A percentile compares a stretch with the other conserved stretches of the same genome.
phyloP scores from a whole-genome alignment of 1,140 invertebrate species.

The Drosophila grimshawi region DNA sequence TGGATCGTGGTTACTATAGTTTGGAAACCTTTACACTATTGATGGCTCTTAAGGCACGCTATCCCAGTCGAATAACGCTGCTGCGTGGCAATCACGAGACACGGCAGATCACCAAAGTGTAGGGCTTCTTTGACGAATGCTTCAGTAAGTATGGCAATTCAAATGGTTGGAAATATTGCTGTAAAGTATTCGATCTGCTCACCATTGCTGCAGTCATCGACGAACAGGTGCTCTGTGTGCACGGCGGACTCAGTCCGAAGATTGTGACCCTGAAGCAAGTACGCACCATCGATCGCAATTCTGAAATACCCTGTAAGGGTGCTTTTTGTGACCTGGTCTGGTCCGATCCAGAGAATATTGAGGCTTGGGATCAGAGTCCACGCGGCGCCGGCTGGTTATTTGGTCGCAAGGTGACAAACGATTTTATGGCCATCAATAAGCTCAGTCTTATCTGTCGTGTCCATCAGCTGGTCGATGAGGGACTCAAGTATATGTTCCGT shows the following conservation, averaged over 20 bases:
- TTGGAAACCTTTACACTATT: slow-evolving; percentile 96
- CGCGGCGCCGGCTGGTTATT: slow-evolving; percentile 97
- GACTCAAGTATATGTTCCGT: slow-evolving; percentile 98
- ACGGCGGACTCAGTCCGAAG: slow-evolving; percentile 97
- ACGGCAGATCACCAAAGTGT: slow-evolving; percentile 99
- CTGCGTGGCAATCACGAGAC: slow-evolving; percentile 99
- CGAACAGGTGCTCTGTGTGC: slow-evolving; percentile 98
- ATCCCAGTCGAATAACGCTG: slow-evolving; percentile 92
- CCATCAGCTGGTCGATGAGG: slow-evolving; percentile 98
- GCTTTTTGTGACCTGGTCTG: slow-evolving; percentile 97
- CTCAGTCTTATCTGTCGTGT: slow-evolving; percentile 96
- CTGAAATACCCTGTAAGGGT: slow-evolving; percentile 99
- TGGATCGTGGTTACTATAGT: slow-evolving; percentile 97
- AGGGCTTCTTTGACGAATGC: slow-evolving; percentile 99
- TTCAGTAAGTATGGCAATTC: slow-evolving; percentile 99
- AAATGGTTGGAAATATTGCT: slow-evolving; percentile 99
- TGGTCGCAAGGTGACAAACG: slow-evolving; percentile 95
- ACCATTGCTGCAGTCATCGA: slow-evolving; percentile 98
- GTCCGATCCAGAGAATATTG: slow-evolving; percentile 98
- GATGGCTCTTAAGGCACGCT: slow-evolving; percentile 90
- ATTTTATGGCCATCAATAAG: slow-evolving; percentile 96
- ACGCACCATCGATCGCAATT: slow-evolving; percentile 96
- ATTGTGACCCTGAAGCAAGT: slow-evolving; percentile 97
- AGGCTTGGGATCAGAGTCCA: slow-evolving; percentile 92
- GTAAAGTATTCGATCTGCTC: slow-evolving; percentile 98